These are phyloP conservation scores for Antitype chi DNA, from an alignment of 2,888 invertebrate species.

Conservation along the genomic window DNA sequence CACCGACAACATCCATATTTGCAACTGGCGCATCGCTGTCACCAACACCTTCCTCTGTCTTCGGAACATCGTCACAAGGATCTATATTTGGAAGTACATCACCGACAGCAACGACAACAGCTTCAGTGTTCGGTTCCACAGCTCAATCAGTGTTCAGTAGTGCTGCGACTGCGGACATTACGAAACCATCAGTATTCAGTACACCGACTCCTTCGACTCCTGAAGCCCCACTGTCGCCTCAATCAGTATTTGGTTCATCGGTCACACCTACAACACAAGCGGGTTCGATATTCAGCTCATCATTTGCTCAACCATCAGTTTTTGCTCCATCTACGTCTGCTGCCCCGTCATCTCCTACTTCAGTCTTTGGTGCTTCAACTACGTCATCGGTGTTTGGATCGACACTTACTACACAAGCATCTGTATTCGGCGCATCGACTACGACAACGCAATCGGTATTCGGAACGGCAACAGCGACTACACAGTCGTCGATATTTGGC, in stretches of 20 bases:
- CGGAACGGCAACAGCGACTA: conserved; percentile 53
- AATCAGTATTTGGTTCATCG: conserved; percentile 64
- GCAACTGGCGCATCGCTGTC: conserved; percentile 62
- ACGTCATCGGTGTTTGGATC: conserved; percentile 74
- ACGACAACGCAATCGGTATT: conserved; percentile 68
- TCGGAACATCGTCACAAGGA: conserved; percentile 62
- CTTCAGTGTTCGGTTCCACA: conserved; percentile 65
- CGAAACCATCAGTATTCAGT: conserved; percentile 69
- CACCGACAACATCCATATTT: conserved; percentile 66
- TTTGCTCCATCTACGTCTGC: conserved; percentile 67
- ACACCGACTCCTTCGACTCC: conserved; percentile 68
- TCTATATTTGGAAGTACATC: conserved; percentile 63
- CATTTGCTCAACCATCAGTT: conserved; percentile 67
- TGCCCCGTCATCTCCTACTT: conserved; percentile 58
- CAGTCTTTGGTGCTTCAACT: conserved; percentile 68
- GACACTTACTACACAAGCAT: conserved; percentile 63
- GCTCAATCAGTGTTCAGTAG: conserved; percentile 62
- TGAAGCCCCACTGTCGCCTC: conserved; percentile 62
- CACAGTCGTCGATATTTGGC: conserved; percentile 64
- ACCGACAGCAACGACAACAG: conserved; percentile 54
- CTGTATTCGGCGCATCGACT: conserved; percentile 56
- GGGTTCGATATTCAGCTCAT: conserved; percentile 58
- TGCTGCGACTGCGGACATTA: conserved; percentile 32
- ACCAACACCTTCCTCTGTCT: conserved; percentile 57
- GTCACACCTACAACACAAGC: conserved; percentile 41